Base-by-base conservation (phyloP, 1,140 invertebrate species). In the Portunus trituberculatus region DNA sequence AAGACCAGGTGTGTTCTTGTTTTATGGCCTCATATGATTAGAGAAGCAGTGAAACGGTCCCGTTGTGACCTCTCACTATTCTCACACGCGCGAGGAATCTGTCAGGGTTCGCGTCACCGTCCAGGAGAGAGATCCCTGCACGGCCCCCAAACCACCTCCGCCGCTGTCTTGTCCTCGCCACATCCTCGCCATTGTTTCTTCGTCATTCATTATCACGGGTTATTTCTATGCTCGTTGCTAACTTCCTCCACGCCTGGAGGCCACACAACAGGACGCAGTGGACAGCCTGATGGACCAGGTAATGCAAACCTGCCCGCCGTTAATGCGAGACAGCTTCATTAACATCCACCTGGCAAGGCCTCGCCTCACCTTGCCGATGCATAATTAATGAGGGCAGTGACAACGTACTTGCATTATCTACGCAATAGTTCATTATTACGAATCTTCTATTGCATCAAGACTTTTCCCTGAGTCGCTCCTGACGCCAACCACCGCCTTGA, bases 1-100 rank as follows among this genome's bases (percentile, higher is more conserved):
- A 76, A n/a, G 67, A 76, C 67, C 67, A 76, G n/a, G 67, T 76
- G 67, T 76, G 67, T n/a, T n/a, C 67, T n/a, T 76, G 67, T 76
- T 76, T 76, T 76, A n/a, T 76, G 67, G 67, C 20, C 20, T 76
- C 20, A n/a, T n/a, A n/a, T 76, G 67, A 76, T 76, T n/a, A n/a
- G 67, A 76, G 10, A 1, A 59, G n/a, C 67, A n/a, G 20, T 20
- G 67, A 25, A n/a, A 20, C 67, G 0, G 67, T n/a, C 67, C n/a
- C 67, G 67, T 76, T n/a, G 67, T n/a, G 67, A n/a, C 67, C 67
- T 76, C 67, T n/a, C 67, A 59, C 0, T 59, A 10, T 14, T 59
- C 52, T 59, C 16, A 20, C 10, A 2, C 16, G 52, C 16, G 16
- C 12, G 10, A 59, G 0, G 52, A 14, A 59, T 20, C 52, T 59